phyloP scores from a whole-genome alignment of 1,140 invertebrate genomes.

The Phymastichus coffea region DNA sequence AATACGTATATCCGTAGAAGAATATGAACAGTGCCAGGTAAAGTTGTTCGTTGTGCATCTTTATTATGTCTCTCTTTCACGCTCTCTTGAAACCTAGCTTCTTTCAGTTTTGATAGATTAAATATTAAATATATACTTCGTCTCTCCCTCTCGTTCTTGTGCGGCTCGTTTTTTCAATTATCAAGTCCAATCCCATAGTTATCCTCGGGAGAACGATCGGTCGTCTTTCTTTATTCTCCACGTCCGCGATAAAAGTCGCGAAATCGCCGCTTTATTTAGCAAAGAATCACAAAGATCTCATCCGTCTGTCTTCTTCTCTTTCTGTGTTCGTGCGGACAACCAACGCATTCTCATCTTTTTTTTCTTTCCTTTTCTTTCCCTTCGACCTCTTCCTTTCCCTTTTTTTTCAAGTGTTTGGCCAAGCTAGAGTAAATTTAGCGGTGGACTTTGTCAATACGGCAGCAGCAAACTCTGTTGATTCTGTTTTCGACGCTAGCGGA shows the following conservation, averaged over 20 bases:
- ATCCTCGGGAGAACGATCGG: slow-evolving; percentile 14
- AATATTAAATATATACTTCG: too few species aligned
- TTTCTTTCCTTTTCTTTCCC: neutral
- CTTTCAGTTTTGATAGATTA: too few species aligned
- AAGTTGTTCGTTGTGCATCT: too few species aligned
- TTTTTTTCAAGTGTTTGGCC: slow-evolving; percentile 16
- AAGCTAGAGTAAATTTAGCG: slow-evolving; percentile 12
- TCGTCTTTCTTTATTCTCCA: slow-evolving; percentile 4
- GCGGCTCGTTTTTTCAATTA: slow-evolving; percentile 11
- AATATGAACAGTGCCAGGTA: too few species aligned
- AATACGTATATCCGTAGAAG: too few species aligned
- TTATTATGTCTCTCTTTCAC: too few species aligned
- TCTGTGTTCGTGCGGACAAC: neutral
- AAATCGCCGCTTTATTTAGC: slow-evolving; percentile 24
- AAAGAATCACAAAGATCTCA: slow-evolving; percentile 24
- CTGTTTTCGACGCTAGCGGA: slow-evolving; percentile 16
- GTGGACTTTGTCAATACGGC: slow-evolving; percentile 13
- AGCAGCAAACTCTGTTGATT: slow-evolving; percentile 12
- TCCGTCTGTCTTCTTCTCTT: neutral
- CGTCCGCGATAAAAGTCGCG: slow-evolving; percentile 9
- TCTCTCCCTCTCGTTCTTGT: neutral
- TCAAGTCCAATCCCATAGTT: slow-evolving; percentile 23
- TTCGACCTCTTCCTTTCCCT: neutral
- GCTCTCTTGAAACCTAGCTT: too few species aligned
- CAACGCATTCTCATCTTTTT: neutral